Conservation (phyloP, 2,797 vertebrate species). For the Setipinna tenuifilis region DNA sequence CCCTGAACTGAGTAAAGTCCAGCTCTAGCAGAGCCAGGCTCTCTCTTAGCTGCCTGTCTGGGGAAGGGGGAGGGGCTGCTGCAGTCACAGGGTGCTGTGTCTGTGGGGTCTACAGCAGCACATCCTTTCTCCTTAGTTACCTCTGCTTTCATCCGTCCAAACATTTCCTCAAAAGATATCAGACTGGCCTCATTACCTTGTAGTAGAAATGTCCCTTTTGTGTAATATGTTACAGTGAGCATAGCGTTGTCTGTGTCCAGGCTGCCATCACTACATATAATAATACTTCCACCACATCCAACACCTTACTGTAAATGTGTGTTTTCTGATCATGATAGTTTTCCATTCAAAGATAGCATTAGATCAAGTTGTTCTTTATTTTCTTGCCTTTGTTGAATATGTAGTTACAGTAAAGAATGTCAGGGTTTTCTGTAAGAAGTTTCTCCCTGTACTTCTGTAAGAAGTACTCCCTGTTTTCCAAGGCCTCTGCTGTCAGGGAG, state of each 20-base stretch:
- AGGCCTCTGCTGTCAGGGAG: no score
- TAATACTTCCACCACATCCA: conserved; percentile 18
- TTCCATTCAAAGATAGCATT: neutral
- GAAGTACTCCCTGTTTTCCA: no score
- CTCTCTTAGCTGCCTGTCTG: conserved; percentile 8
- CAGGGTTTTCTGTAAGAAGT: neutral
- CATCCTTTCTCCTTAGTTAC: neutral
- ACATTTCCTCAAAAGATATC: conserved; percentile 12
- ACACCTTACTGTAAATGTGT: neutral
- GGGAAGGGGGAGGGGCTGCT: neutral
- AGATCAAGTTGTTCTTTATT: conserved; percentile 17
- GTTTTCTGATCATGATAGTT: conserved; percentile 23
- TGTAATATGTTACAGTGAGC: conserved; percentile 24
- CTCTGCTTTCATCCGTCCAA: neutral
- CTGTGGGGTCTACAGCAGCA: no score
- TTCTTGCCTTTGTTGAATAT: no score
- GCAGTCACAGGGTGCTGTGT: no score
- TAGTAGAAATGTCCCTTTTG: conserved; percentile 30
- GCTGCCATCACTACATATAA: neutral
- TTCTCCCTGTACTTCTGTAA: no score
- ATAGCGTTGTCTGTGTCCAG: conserved; percentile 16
- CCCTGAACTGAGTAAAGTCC: conserved; percentile 14
- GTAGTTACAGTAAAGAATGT: neutral
- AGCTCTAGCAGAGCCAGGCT: conserved; percentile 25
- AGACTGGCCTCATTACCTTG: conserved; percentile 24